A percentile compares a stretch with the other conserved stretches of the same genome.
These are phyloP conservation scores for Chrysemys picta DNA, from an alignment of 2,113 vertebrate species.

Conservation along the genomic window DNA sequence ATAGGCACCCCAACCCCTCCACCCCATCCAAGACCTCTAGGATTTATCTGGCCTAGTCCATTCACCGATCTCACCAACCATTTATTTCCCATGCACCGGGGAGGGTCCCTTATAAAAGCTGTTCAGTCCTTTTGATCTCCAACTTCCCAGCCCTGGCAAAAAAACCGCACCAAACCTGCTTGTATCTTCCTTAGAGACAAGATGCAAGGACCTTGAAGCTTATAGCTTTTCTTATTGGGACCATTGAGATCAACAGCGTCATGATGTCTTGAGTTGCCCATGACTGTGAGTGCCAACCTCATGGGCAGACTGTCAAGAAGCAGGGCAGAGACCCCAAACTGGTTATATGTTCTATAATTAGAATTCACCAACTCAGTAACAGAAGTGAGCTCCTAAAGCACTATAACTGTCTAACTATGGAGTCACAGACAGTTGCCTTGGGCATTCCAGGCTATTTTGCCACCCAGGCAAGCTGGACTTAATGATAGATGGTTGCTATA, in stretches of 20 bases:
- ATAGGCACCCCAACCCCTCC: neutral
- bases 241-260: neutral
- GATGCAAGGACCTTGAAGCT: too few species aligned
- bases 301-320: neutral
- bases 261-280: neutral
- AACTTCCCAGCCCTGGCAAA: too few species aligned
- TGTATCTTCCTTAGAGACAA: too few species aligned
- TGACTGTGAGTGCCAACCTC: neutral
- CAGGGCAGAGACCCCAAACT: neutral
- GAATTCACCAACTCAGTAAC: too few species aligned
- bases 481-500: too few species aligned
- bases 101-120: neutral
- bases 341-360: too few species aligned
- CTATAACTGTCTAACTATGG: neutral
- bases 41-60: neutral
- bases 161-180: too few species aligned
- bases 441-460: neutral
- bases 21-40: neutral
- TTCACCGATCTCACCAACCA: neutral
- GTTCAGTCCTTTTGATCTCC: neutral
- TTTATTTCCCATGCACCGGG: neutral
- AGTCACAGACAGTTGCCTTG: neutral
- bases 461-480: neutral
- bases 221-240: neutral
- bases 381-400: neutral